Conservation (phyloP, 2,113 vertebrate genomes). For the Tyrannus savana region DNA sequence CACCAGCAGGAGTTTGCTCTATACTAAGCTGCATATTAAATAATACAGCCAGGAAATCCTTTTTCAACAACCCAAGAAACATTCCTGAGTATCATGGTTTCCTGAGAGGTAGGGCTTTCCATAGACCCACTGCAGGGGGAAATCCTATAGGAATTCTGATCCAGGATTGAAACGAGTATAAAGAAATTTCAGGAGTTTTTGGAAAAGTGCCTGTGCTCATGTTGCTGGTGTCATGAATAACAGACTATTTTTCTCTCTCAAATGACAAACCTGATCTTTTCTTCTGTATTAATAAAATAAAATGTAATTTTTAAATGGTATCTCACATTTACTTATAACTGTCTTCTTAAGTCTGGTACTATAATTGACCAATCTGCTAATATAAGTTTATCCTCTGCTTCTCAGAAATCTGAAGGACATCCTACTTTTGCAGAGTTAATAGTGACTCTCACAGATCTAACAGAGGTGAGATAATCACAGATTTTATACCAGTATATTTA, state of each 20-base stretch:
- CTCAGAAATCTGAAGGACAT: conserved; percentile 81
- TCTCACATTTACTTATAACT: background rate
- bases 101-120: background rate
- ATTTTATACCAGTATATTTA: background rate
- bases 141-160: background rate
- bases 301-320: background rate
- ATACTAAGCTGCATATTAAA: background rate
- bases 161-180: background rate
- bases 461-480: conserved; percentile 60
- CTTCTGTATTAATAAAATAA: background rate
- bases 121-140: background rate
- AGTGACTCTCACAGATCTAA: conserved; percentile 72
- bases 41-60: background rate
- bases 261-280: background rate
- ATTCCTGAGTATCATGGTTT: background rate
- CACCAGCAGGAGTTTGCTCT: background rate
- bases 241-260: background rate
- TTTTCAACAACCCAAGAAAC: background rate
- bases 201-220: background rate
- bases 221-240: background rate
- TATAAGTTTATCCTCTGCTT: background rate
- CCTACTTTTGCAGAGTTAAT: conserved; percentile 81
- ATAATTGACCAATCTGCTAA: background rate
- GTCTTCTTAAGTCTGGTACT: background rate
- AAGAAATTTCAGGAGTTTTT: background rate